Percentiles rank a stretch among this genome's conserved stretches.
phyloP scores from a whole-genome alignment of 2,797 vertebrate genomes.

The Myripristis jacobus region DNA sequence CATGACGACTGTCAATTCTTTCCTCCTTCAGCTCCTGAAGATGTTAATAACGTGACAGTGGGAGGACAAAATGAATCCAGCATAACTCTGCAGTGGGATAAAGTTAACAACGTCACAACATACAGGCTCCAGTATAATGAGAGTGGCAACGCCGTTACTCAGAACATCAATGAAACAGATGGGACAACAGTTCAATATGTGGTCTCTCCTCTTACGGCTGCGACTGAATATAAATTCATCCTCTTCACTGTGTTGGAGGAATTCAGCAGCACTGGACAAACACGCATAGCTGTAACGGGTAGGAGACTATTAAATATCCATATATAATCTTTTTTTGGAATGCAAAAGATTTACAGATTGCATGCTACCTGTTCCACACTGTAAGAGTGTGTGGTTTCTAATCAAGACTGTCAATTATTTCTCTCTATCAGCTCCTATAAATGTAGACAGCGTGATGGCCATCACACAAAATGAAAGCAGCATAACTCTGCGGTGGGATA shows the following conservation, averaged over 20 bases:
- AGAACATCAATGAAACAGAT: rapidly evolving
- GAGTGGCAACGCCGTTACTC: rapidly evolving
- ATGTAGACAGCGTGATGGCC: no score
- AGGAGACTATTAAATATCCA: background rate
- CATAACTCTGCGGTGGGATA: no score
- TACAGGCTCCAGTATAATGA: conserved; percentile 23
- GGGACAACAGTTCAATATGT: rapidly evolving
- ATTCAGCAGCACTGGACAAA: conserved; percentile 33
- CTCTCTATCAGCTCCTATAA: conserved; percentile 12
- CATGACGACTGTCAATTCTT: background rate
- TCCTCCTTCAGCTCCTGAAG: no score
- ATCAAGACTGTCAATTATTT: no score
- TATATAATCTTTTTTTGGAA: no score
- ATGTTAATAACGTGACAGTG: background rate
- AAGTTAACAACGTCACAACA: conserved; percentile 16
- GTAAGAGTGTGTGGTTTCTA: no score
- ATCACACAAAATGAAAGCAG: no score
- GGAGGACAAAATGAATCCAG: conserved; percentile 1
- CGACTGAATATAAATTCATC: conserved; percentile 46
- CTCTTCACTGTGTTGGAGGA: conserved; percentile 38
- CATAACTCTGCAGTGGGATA: conserved; percentile 62
- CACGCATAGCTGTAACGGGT: conserved; percentile 47
- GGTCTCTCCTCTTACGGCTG: conserved; percentile 35
- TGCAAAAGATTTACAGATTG: no score
- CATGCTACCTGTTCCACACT: no score